A percentile compares a stretch with the other conserved stretches of the same genome.
phyloP scores from a whole-genome alignment of 2,888 invertebrate genomes.

The Tricholauxania praeusta region DNA sequence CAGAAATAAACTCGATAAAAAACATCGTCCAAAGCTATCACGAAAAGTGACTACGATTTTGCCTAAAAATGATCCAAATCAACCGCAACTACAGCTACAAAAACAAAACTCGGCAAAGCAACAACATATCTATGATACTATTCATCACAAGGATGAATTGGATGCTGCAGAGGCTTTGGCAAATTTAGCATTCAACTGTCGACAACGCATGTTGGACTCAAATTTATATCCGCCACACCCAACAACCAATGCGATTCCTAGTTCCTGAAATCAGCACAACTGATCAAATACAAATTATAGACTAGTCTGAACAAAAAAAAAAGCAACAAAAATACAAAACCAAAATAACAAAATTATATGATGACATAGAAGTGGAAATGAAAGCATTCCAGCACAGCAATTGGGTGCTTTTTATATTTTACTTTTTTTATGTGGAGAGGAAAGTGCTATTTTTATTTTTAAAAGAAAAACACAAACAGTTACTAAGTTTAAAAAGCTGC shows the following conservation, averaged over 20 bases:
- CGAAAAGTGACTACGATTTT: constrained; percentile 46
- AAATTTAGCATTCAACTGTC: constrained; percentile 72
- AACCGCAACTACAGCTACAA: background rate
- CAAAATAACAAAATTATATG: too few relatives aligned
- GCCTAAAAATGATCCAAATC: constrained; percentile 41
- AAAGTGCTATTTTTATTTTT: constrained; percentile 13
- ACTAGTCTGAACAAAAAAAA: background rate
- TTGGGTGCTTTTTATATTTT: constrained; percentile 45
- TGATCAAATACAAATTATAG: constrained; percentile 24
- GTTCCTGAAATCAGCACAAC: constrained; percentile 50
- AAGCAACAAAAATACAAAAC: background rate
- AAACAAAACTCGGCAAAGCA: background rate
- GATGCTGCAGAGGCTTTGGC: constrained; percentile 83
- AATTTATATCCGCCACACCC: background rate
- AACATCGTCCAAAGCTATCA: constrained; percentile 41
- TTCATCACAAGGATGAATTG: constrained; percentile 78
- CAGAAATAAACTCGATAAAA: constrained; percentile 57
- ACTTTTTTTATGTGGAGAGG: background rate
- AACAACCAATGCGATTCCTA: constrained; percentile 50
- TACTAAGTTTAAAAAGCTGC: too few relatives aligned
- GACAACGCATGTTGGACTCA: constrained; percentile 60
- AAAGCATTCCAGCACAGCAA: constrained; percentile 61
- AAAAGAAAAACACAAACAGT: constrained; percentile 5
- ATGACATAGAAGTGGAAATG: constrained; percentile 20
- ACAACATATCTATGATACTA: constrained; percentile 51